Evolutionary conservation across 2,888 invertebrate genomes (phyloP).

Genomic region (Morpho deidamia): DNA sequence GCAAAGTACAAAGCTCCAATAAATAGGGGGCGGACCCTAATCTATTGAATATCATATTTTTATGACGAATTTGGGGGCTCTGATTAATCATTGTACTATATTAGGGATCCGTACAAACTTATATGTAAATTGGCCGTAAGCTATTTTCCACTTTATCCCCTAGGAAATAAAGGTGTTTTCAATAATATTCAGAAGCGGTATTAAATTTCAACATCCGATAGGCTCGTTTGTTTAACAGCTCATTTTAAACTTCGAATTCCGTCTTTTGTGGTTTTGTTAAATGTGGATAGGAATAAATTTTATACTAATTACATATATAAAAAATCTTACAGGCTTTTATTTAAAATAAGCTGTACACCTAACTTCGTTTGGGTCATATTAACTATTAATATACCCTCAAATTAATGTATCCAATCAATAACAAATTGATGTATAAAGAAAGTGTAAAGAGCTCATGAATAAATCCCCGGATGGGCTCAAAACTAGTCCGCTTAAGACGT

Average conservation of each 20-base stretch:
- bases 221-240: constrained; percentile 28
- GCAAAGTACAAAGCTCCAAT: constrained; percentile 16
- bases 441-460: too few relatives aligned
- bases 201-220: constrained; percentile 24
- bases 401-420: too few relatives aligned
- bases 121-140: not conserved
- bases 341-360: too few relatives aligned
- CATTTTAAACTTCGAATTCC: constrained; percentile 27
- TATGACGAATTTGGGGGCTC: constrained; percentile 36
- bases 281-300: constrained; percentile 22
- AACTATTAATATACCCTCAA: too few relatives aligned
- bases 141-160: constrained; percentile 7
- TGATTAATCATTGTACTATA: constrained; percentile 35
- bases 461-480: too few relatives aligned
- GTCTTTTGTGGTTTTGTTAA: constrained; percentile 22
- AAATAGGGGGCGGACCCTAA: constrained; percentile 26
- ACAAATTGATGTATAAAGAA: too few relatives aligned
- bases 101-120: constrained; percentile 10
- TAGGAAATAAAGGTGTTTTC: constrained; percentile 1
- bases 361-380: too few relatives aligned
- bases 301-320: constrained; percentile 15
- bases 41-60: constrained; percentile 44
- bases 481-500: too few relatives aligned
- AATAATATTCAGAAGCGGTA: constrained; percentile 2
- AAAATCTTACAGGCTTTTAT: too few relatives aligned